Conservation (phyloP, 2,113 vertebrate genomes). For the Suncus etruscus region DNA sequence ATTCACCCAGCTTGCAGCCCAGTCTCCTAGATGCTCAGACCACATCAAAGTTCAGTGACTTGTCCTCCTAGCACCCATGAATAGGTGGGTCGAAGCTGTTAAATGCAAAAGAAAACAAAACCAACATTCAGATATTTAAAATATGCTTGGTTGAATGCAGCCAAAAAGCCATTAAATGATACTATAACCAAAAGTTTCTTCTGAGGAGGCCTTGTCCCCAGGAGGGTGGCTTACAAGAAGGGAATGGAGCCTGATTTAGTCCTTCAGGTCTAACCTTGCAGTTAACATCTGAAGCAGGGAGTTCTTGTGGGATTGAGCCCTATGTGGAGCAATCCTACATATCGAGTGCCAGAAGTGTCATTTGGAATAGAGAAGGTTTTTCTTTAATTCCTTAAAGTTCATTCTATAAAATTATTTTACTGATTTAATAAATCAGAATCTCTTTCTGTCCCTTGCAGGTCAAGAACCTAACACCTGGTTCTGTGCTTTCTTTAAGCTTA, state of each 20-base stretch:
- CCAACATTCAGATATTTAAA: conserved; percentile 64
- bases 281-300: too few species aligned
- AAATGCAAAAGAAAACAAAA: background rate
- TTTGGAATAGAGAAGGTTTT: too few species aligned
- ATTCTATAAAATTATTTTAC: too few species aligned
- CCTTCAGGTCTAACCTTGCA: background rate
- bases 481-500: too few species aligned
- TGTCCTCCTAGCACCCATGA: conserved; percentile 18
- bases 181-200: conserved; percentile 9
- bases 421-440: too few species aligned
- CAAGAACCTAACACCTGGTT: too few species aligned
- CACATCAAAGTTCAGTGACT: conserved; percentile 67
- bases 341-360: too few species aligned
- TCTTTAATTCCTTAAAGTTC: too few species aligned
- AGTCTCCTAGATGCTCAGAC: conserved; percentile 25
- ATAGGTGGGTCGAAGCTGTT: conserved; percentile 59
- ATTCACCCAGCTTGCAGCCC: conserved; percentile 30
- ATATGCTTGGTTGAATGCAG: conserved; percentile 26
- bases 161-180: background rate
- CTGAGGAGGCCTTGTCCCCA: conserved; percentile 36
- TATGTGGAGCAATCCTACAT: too few species aligned
- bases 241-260: conserved; percentile 20
- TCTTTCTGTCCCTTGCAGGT: too few species aligned
- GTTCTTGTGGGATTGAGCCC: too few species aligned
- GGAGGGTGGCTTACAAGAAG: conserved; percentile 10